Evolutionary conservation across 2,113 vertebrate species (phyloP).

Genomic region (Gasterosteus aculeatus): DNA sequence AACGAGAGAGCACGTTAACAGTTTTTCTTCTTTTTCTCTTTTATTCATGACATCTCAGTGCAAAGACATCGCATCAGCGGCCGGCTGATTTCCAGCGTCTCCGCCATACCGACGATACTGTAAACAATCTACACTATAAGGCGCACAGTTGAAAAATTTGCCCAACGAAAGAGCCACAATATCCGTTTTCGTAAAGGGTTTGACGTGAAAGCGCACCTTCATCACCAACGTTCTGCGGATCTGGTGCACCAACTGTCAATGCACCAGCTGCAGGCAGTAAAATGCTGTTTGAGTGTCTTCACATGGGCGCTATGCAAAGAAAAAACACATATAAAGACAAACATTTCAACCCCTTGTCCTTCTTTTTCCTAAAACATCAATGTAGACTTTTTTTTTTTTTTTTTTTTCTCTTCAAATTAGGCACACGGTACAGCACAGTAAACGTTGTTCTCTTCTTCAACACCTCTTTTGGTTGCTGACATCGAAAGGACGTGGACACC

Average conservation of each 20-base stretch:
- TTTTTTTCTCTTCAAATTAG: constrained; percentile 50
- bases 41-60: constrained; percentile 72
- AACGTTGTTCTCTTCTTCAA: constrained; percentile 48
- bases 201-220: constrained; percentile 55
- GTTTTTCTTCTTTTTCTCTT: background rate
- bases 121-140: constrained; percentile 84
- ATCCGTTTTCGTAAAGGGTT: constrained; percentile 70
- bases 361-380: constrained; percentile 53
- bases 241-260: constrained; percentile 75
- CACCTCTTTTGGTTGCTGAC: constrained; percentile 67
- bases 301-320: constrained; percentile 48
- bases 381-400: background rate
- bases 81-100: constrained; percentile 49
- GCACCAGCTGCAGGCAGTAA: constrained; percentile 71
- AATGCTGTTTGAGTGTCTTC: constrained; percentile 64
- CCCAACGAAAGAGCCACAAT: constrained; percentile 70
- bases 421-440: constrained; percentile 77
- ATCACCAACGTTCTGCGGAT: constrained; percentile 58
- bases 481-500: constrained; percentile 59
- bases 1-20: constrained; percentile 15
- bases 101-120: constrained; percentile 67
- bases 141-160: constrained; percentile 77
- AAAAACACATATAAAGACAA: constrained; percentile 40
- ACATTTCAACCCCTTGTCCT: constrained; percentile 41
- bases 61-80: constrained; percentile 55